Conservation (phyloP, 1,140 invertebrate genomes). For the Zaprionus nigranus region DNA sequence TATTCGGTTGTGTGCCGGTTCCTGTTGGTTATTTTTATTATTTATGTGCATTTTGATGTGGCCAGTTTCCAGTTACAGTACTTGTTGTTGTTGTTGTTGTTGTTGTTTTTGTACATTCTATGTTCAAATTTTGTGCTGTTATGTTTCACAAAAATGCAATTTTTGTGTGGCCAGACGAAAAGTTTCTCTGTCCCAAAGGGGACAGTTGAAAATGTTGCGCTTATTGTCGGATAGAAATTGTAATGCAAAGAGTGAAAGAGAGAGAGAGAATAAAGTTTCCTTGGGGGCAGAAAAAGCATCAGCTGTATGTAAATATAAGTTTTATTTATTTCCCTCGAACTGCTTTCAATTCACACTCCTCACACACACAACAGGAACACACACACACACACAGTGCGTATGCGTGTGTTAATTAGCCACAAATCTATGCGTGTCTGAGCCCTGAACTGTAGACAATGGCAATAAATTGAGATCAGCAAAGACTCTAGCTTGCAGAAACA, state of each 20-base stretch:
- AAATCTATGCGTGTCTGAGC: conserved; percentile 8
- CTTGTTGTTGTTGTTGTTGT: conserved; percentile 31
- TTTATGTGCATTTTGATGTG: conserved; percentile 83
- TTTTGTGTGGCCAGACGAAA: conserved; percentile 35
- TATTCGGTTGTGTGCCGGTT: conserved; percentile 47
- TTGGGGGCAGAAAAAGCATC: conserved; percentile 7
- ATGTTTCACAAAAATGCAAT: conserved; percentile 45
- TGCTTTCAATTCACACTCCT: conserved; percentile 8
- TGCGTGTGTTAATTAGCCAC: conserved; percentile 65
- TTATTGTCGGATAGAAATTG: conserved; percentile 65
- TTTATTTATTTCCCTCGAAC: conserved; percentile 6
- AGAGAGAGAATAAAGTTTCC: conserved; percentile 5
- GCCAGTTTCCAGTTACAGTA: conserved; percentile 52
- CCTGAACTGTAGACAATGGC: conserved; percentile 13
- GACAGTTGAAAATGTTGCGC: conserved; percentile 42
- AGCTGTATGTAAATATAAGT: conserved; percentile 39
- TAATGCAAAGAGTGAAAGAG: conserved; percentile 29
- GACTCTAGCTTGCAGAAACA: conserved; percentile 6
- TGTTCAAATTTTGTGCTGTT: conserved; percentile 46
- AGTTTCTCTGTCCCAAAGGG: conserved; percentile 20
- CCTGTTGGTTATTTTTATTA: conserved; percentile 79
- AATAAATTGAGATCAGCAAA: conserved; percentile 21
- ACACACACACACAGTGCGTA: conserved; percentile 11
- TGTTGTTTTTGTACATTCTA: conserved; percentile 19
- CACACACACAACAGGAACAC: not conserved